A percentile compares a stretch with the other conserved stretches of the same genome.
Evolutionary conservation across 2,113 vertebrate genomes (phyloP).

Genomic region (Pipa parva): DNA sequence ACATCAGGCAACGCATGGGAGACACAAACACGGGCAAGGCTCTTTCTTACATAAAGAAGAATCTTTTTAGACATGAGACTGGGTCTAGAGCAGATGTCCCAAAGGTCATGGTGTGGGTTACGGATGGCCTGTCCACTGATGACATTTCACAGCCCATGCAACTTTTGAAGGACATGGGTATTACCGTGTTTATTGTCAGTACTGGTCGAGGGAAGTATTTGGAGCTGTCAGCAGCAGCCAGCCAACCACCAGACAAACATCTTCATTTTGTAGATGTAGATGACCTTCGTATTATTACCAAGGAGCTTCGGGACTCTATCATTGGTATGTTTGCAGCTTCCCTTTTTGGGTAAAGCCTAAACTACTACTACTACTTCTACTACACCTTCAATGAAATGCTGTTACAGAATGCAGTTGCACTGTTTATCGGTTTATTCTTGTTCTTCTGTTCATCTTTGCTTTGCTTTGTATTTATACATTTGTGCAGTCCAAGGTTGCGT

Average conservation of each 20-base stretch:
- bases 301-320: constrained; percentile 75
- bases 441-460: too few relatives aligned
- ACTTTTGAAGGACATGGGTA: constrained; percentile 74
- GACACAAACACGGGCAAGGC: constrained; percentile 89
- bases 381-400: too few relatives aligned
- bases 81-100: constrained; percentile 69
- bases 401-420: too few relatives aligned
- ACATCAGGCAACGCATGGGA: constrained; percentile 72
- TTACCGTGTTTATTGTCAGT: constrained; percentile 82
- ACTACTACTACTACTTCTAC: too few relatives aligned
- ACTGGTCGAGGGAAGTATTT: constrained; percentile 81
- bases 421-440: too few relatives aligned
- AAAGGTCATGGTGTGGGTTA: constrained; percentile 91
- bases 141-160: constrained; percentile 75
- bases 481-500: too few relatives aligned
- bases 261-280: constrained; percentile 92
- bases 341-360: neutral
- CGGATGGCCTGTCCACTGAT: constrained; percentile 84
- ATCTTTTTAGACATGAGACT: constrained; percentile 56
- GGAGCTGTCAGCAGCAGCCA: constrained; percentile 74
- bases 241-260: constrained; percentile 67
- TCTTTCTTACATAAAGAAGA: constrained; percentile 65
- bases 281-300: constrained; percentile 78
- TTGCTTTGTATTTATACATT: too few relatives aligned
- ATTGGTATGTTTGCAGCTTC: constrained; percentile 63